phyloP scores from a whole-genome alignment of 1,140 invertebrate species.

The Heliothis virescens region DNA sequence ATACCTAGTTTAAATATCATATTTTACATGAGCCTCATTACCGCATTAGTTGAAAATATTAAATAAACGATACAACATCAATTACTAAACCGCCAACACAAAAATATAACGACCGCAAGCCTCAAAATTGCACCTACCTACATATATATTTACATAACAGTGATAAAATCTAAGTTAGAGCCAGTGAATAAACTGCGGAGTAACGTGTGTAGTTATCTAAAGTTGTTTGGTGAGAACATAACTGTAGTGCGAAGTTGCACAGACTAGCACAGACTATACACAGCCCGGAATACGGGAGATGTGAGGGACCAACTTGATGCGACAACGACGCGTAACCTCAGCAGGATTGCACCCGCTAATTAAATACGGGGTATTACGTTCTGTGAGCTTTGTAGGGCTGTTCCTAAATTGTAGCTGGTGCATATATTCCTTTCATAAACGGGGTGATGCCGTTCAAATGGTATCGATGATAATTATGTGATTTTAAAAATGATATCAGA shows the following conservation, averaged over 20 bases:
- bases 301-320: constrained; percentile 29
- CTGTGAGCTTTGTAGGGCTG: background rate
- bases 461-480: background rate
- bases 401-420: background rate
- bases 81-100: too few relatives aligned
- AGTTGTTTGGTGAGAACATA: constrained; percentile 36
- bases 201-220: constrained; percentile 34
- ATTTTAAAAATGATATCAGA: too few relatives aligned
- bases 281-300: constrained; percentile 1
- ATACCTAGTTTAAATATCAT: too few relatives aligned
- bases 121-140: background rate
- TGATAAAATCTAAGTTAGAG: constrained; percentile 27
- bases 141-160: constrained; percentile 2
- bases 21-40: too few relatives aligned
- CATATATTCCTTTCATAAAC: background rate
- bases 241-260: constrained; percentile 29
- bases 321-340: constrained; percentile 21
- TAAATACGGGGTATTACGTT: constrained; percentile 24
- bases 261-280: constrained; percentile 16
- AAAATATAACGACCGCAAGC: too few relatives aligned
- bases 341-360: constrained; percentile 24
- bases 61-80: too few relatives aligned
- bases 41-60: too few relatives aligned
- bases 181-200: constrained; percentile 7
- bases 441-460: background rate